A percentile compares a stretch with the other conserved stretches of the same genome.
These are phyloP conservation scores for Cyclargus thomasi DNA, from an alignment of 1,140 invertebrate genomes.

Conservation along the genomic window DNA sequence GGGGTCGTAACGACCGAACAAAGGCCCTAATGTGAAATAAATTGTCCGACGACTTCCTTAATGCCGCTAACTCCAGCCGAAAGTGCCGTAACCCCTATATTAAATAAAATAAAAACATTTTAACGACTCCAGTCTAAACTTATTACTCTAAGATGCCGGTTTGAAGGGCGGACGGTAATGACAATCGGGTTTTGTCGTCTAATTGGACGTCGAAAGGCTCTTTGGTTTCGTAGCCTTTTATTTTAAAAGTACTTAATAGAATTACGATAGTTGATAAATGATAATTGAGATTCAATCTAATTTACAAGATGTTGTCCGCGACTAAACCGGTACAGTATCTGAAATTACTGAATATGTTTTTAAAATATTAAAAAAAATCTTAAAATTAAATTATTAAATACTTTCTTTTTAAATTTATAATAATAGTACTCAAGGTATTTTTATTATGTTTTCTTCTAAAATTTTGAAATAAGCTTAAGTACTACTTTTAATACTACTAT, in stretches of 20 bases:
- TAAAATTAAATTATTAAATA: too few species aligned
- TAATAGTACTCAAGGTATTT: too few species aligned
- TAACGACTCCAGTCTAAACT: constrained; percentile 4
- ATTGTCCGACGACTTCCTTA: constrained; percentile 11
- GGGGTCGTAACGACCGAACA: constrained; percentile 12
- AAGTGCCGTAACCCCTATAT: neutral
- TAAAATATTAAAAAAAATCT: too few species aligned
- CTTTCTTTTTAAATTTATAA: too few species aligned
- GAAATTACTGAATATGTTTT: too few species aligned
- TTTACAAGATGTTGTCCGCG: too few species aligned
- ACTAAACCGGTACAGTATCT: too few species aligned
- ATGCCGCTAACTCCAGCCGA: neutral
- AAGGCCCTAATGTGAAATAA: constrained; percentile 16
- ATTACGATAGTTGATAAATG: too few species aligned
- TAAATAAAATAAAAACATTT: constrained; percentile 14
- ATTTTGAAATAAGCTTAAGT: too few species aligned
- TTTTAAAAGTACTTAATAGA: neutral
- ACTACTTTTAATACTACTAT: too few species aligned
- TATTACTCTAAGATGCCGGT: neutral
- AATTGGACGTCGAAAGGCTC: neutral
- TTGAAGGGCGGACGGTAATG: neutral
- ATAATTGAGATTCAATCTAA: too few species aligned
- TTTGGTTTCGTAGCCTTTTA: neutral
- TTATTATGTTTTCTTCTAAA: too few species aligned
- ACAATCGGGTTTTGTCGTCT: neutral